Evolutionary conservation across 1,140 invertebrate genomes (phyloP).

Genomic region (Pentalonia nigronervosa): DNA sequence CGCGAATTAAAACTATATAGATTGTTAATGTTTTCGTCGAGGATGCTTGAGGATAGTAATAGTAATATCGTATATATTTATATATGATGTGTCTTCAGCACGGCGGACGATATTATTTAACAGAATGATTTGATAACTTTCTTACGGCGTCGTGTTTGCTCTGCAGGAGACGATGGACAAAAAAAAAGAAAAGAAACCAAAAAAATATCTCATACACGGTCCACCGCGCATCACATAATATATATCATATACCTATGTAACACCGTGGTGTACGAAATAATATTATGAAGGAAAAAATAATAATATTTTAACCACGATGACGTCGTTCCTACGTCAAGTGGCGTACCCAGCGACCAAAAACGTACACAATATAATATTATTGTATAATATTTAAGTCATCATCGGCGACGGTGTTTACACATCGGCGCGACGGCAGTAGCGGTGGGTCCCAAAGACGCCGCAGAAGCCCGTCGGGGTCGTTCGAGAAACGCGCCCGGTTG

Average conservation of each 20-base stretch:
- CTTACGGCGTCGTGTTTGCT: neutral
- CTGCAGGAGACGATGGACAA: neutral
- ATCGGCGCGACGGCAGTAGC: neutral
- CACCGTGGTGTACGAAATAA: no score
- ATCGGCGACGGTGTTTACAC: constrained; percentile 10
- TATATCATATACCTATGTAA: neutral
- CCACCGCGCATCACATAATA: neutral
- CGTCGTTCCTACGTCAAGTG: neutral
- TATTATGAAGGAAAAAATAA: neutral
- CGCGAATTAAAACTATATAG: neutral
- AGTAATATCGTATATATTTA: no score
- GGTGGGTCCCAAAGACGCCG: neutral
- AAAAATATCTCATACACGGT: neutral
- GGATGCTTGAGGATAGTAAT: neutral
- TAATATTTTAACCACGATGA: neutral
- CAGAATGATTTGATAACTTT: neutral
- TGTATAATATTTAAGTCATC: neutral
- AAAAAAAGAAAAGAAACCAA: neutral
- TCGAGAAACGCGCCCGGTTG: neutral
- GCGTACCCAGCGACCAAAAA: neutral
- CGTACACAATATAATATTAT: neutral
- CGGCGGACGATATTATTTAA: neutral
- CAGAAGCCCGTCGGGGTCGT: neutral
- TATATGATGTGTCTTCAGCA: neutral
- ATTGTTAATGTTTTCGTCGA: neutral